phyloP scores from a whole-genome alignment of 2,797 vertebrate genomes.

The Falco biarmicus region DNA sequence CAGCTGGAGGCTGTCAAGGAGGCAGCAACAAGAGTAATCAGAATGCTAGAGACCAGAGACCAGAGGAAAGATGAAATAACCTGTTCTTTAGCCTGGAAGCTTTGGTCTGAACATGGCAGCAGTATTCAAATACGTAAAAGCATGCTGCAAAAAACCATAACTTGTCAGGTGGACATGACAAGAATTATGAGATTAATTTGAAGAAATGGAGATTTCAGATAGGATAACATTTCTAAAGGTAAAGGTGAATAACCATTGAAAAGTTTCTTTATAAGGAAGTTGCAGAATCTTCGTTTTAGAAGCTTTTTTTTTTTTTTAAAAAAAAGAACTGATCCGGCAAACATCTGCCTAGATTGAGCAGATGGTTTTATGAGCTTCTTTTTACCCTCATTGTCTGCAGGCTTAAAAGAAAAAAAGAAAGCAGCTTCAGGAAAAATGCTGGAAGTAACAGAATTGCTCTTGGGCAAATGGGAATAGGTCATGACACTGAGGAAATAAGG shows the following conservation, averaged over 20 bases:
- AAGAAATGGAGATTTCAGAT: not conserved
- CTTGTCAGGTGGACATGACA: not conserved
- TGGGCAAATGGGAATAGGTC: not conserved
- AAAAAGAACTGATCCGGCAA: not conserved
- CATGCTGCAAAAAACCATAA: not conserved
- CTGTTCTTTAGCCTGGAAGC: not conserved
- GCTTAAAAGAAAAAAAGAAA: not conserved
- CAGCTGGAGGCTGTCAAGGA: not conserved
- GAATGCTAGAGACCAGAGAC: not conserved
- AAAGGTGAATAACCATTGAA: not conserved
- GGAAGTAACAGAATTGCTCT: not conserved
- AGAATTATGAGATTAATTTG: not conserved
- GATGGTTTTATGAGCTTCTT: not conserved
- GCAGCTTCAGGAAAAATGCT: not conserved
- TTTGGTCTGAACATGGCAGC: not conserved
- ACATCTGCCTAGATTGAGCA: not conserved
- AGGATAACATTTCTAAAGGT: not conserved
- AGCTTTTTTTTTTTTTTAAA: not conserved
- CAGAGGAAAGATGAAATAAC: not conserved
- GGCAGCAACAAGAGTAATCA: not conserved
- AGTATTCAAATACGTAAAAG: not conserved
- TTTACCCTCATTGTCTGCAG: not conserved
- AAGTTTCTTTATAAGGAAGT: not conserved
- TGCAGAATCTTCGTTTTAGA: not conserved
- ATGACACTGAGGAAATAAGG: not conserved